Base-by-base conservation (phyloP, 2,113 vertebrate species). In the Gallinago jamesoni region DNA sequence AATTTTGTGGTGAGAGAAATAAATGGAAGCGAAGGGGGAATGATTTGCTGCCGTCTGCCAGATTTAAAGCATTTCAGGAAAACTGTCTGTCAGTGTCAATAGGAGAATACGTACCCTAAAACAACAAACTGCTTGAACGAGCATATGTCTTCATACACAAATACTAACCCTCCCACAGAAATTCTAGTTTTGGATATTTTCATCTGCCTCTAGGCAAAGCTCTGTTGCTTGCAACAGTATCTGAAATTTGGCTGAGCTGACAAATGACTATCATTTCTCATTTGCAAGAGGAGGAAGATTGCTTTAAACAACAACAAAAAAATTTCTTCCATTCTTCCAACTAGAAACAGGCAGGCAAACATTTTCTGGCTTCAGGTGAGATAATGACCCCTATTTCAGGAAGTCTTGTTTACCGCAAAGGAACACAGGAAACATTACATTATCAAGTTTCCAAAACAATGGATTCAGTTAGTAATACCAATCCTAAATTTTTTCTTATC, bases 141-240 rank as follows among this genome's bases (percentile, higher is more conserved):
- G 77, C 95, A 94, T 94, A 96, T 91, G 95, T 92, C 93, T 96
- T 81, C 81, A 56, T 66, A 84, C 80, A 95, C 77, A 92, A 94
- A 95, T 80, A 94, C 89, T 75, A 94, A 96, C 47, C 84, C 93
- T 95, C 93, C 94, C 89, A 96, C 95, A 91, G 95, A 94, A 95
- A 91, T 66, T 70, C 89, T 81, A 86, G 80, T 81, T 96, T 94
- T 2, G 8, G 73, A 20, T 87, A 63, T 63, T 86, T 95, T 94
- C 68, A 94, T 91, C 80, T 94, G 86, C 91, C 95, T 95, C 66
- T 87, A 93, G 84, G 96, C 93, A 93, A 92, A 94, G 89, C 73
- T 93, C 72, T 95, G 72, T 47, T 55, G 59, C 89, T 90, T 91
- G 86, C 80, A 96, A 94, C 39, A 84, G 69, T n/a, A 90, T 87